These are phyloP conservation scores for Zoanthus gigantus DNA, from an alignment of 92 coral and sea anemone genomes.

Conservation along the genomic window DNA sequence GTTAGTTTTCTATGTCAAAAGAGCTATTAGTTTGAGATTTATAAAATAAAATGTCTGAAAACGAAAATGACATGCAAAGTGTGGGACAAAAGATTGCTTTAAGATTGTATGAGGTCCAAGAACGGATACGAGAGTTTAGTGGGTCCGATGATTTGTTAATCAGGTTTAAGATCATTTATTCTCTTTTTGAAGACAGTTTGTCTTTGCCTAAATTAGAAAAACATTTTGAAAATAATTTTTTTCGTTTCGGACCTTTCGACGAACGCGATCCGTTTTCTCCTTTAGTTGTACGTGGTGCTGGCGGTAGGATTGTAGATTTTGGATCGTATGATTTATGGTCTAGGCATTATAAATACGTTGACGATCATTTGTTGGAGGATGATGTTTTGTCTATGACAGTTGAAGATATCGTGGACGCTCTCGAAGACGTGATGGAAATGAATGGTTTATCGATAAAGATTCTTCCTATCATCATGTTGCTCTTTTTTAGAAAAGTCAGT, in stretches of 20 bases:
- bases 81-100: neutral
- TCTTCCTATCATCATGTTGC: neutral
- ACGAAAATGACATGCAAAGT: too few relatives aligned
- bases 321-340: neutral
- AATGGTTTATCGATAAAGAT: neutral
- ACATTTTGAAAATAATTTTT: neutral
- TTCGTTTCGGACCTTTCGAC: neutral
- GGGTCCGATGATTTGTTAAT: neutral
- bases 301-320: neutral
- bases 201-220: neutral
- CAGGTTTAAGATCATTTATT: neutral
- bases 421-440: neutral
- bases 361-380: neutral
- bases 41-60: too few relatives aligned
- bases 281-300: neutral
- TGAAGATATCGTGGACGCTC: neutral
- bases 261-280: neutral
- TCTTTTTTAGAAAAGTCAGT: neutral
- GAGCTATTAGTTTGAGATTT: too few relatives aligned
- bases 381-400: neutral
- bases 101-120: neutral
- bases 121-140: neutral
- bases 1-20: too few relatives aligned
- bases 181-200: neutral
- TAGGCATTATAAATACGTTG: neutral